These are phyloP conservation scores for Diadema setosum DNA, from an alignment of 35 echinoderm and acorn worm species.

Conservation along the genomic window DNA sequence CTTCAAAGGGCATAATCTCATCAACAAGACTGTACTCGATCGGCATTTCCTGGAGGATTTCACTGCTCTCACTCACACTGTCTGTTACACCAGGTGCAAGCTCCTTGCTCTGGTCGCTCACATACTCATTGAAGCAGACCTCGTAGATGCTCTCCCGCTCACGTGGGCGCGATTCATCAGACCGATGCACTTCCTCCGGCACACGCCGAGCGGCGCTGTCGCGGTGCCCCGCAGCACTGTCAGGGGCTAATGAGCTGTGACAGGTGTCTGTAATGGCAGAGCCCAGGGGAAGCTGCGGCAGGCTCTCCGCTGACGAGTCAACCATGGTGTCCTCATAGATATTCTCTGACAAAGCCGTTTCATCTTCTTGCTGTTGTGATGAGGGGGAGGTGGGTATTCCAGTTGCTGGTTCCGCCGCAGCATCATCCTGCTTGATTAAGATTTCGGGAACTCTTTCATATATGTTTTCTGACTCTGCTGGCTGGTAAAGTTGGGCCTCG, in stretches of 20 bases:
- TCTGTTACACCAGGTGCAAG: not conserved
- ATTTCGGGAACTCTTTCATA: not conserved
- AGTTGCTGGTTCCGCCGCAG: not conserved
- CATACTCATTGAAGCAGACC: not conserved
- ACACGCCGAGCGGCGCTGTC: not conserved
- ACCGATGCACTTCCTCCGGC: not conserved
- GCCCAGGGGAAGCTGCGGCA: not conserved
- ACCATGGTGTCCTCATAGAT: slow-evolving; percentile 8
- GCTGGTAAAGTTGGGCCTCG: not conserved
- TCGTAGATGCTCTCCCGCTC: not conserved
- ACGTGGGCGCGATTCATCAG: slow-evolving; percentile 2
- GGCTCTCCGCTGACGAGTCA: not conserved
- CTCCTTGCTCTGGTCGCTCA: not conserved
- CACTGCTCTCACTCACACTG: not conserved
- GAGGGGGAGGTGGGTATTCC: not conserved
- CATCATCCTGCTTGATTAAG: too few relatives aligned
- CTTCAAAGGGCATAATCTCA: not conserved
- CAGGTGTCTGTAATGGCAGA: not conserved
- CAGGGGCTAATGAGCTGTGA: not conserved
- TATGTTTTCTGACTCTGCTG: not conserved
- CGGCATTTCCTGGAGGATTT: not conserved
- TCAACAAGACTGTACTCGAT: not conserved
- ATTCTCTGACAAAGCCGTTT: not conserved
- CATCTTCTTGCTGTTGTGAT: not conserved
- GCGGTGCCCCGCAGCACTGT: not conserved